Evolutionary conservation across 2,113 vertebrate genomes (phyloP).

Genomic region (Athene cunicularia): DNA sequence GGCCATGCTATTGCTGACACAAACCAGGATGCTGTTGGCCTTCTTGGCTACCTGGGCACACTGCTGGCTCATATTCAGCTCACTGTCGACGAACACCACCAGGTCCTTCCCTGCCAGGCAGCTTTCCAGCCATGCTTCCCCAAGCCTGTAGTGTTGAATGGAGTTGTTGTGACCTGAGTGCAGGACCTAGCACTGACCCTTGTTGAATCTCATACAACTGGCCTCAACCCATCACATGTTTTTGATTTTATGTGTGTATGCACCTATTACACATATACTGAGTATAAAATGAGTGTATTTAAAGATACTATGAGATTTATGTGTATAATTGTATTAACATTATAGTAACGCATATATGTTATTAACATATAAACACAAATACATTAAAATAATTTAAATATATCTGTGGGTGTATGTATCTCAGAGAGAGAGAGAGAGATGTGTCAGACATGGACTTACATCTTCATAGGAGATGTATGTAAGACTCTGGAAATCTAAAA

Average conservation of each 20-base stretch:
- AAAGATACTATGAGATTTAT: neutral
- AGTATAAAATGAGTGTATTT: neutral
- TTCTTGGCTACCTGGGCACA: no score
- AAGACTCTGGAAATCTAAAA: neutral
- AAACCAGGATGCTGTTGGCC: neutral
- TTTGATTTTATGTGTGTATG: neutral
- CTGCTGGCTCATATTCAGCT: no score
- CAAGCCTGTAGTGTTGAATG: fast-evolving
- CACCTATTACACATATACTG: neutral
- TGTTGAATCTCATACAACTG: neutral
- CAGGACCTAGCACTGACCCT: fast-evolving
- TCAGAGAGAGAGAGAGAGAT: neutral
- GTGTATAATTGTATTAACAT: neutral
- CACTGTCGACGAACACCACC: no score
- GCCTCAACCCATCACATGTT: neutral
- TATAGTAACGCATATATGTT: neutral
- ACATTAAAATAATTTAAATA: neutral
- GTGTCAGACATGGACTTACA: neutral
- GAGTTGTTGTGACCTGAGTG: neutral
- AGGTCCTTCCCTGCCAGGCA: no score
- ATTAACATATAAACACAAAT: no score
- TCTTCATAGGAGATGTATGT: neutral
- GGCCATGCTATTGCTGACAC: neutral
- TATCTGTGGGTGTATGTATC: neutral
- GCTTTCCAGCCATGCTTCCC: no score